A percentile compares a stretch with the other conserved stretches of the same genome.
Conservation (phyloP, 2,888 invertebrate genomes). For the Anthoptus insignis region DNA sequence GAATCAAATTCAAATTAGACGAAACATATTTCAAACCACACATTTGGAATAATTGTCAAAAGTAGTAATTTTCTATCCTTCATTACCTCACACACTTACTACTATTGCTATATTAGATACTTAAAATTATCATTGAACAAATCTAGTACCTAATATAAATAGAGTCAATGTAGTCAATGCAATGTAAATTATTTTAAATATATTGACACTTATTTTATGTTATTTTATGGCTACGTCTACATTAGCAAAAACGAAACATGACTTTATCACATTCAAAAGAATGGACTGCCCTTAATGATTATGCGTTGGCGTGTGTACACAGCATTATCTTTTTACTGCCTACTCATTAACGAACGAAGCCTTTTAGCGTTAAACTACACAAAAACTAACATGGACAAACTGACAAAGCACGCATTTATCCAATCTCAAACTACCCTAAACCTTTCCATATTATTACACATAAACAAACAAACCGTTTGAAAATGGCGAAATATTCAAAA, state of each 20-base stretch:
- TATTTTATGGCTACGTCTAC: neutral
- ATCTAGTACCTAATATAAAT: too few species aligned
- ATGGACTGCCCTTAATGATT: slow-evolving; percentile 31
- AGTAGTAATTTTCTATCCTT: too few species aligned
- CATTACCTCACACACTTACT: too few species aligned
- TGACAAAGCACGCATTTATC: slow-evolving; percentile 50
- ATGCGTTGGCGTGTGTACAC: slow-evolving; percentile 41
- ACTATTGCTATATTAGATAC: too few species aligned
- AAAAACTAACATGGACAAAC: slow-evolving; percentile 54
- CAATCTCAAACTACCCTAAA: slow-evolving; percentile 59
- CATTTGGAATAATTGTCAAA: too few species aligned
- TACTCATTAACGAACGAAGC: slow-evolving; percentile 37
- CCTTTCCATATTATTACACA: slow-evolving; percentile 59
- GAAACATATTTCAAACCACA: too few species aligned
- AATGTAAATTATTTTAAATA: neutral
- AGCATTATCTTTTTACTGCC: slow-evolving; percentile 41
- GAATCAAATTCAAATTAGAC: too few species aligned
- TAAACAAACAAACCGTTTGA: slow-evolving; percentile 71
- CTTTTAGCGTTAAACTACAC: slow-evolving; percentile 48
- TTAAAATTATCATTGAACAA: too few species aligned
- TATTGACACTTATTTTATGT: neutral
- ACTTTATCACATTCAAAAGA: slow-evolving; percentile 24
- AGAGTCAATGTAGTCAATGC: neutral
- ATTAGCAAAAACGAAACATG: slow-evolving; percentile 17
- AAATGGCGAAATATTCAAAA: slow-evolving; percentile 53